These are phyloP conservation scores for Marmota monax DNA, from an alignment of 2,113 vertebrate species.

Conservation along the genomic window DNA sequence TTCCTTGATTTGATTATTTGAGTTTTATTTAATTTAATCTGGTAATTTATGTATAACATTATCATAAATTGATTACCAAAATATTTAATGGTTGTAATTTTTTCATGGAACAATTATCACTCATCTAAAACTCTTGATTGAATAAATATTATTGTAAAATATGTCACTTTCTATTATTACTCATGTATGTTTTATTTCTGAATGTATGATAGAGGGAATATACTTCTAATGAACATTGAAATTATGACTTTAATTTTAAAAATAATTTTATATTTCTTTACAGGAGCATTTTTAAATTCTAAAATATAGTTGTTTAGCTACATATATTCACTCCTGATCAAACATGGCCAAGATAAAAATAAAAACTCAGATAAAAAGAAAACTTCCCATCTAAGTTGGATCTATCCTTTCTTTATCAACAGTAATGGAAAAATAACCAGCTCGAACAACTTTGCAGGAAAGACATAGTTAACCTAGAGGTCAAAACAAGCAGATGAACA, in stretches of 20 bases:
- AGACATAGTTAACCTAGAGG: not conserved
- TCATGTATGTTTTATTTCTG: not conserved
- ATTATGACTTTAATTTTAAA: not conserved
- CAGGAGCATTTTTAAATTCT: not conserved
- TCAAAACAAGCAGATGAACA: conserved; percentile 18
- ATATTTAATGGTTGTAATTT: not conserved
- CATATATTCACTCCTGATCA: not conserved
- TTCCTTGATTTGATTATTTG: not conserved
- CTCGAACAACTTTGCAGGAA: conserved; percentile 33
- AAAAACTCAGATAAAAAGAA: not conserved
- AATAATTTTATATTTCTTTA: not conserved
- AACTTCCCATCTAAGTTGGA: not conserved
- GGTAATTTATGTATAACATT: not conserved
- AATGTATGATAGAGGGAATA: not conserved
- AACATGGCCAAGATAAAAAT: conserved; percentile 7
- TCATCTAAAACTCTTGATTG: conserved; percentile 10
- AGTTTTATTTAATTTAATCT: conserved; percentile 38
- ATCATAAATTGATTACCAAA: not conserved
- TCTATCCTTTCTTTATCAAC: not conserved
- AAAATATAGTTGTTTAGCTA: not conserved
- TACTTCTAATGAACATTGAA: not conserved
- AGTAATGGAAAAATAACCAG: not conserved
- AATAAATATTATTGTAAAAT: conserved; percentile 49
- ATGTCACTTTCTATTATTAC: not conserved
- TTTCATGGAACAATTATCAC: not conserved